Conservation (phyloP, 2,888 invertebrate genomes). For the Ctena decussata region DNA sequence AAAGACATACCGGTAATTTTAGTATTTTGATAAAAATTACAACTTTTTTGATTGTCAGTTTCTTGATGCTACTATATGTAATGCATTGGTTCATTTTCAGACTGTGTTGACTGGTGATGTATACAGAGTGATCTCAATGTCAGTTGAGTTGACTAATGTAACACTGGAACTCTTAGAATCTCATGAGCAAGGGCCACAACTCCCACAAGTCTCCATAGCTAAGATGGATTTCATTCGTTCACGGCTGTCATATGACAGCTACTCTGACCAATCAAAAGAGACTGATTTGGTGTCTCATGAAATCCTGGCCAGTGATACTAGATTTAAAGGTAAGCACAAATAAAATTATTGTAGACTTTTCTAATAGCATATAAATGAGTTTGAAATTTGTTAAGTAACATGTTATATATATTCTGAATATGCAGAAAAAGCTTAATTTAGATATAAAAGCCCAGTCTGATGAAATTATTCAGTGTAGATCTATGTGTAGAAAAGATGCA, state of each 20-base stretch:
- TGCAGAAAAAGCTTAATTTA: no score
- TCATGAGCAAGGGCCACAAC: conserved; percentile 66
- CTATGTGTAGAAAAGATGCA: no score
- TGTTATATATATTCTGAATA: no score
- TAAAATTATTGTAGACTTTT: no score
- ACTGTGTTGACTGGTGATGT: conserved; percentile 88
- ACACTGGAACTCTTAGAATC: conserved; percentile 90
- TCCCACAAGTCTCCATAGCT: conserved; percentile 89
- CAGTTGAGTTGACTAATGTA: conserved; percentile 95
- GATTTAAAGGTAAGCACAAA: conserved; percentile 88
- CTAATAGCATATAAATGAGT: no score
- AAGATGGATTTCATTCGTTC: conserved; percentile 97
- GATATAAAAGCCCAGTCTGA: no score
- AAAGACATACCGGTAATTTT: no score
- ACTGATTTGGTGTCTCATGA: conserved; percentile 97
- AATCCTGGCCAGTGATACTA: conserved; percentile 93
- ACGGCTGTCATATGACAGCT: conserved; percentile 93
- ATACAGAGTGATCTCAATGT: conserved; percentile 93
- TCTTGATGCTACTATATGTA: no score
- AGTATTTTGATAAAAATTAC: no score
- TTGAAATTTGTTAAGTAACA: no score
- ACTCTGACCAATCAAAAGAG: conserved; percentile 96
- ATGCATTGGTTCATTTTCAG: conserved; percentile 69
- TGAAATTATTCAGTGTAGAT: no score
- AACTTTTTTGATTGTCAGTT: no score